These are phyloP conservation scores for Epistrophe eligans DNA, from an alignment of 2,888 invertebrate species.

Conservation along the genomic window DNA sequence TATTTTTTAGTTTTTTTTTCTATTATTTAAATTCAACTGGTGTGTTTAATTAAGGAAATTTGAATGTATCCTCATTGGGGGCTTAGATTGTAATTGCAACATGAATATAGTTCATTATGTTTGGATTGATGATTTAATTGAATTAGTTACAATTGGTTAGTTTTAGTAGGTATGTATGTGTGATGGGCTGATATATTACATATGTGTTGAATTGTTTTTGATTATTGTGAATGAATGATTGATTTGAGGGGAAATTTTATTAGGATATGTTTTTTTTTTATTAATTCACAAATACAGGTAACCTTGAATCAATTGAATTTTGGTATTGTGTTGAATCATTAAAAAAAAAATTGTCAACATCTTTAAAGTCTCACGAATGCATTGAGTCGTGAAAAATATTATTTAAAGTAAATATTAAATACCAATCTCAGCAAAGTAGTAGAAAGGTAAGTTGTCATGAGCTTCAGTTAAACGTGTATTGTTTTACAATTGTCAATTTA, in stretches of 20 bases:
- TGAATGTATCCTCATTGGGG: background rate
- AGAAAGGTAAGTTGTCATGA: too few species aligned
- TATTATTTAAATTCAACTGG: constrained; percentile 16
- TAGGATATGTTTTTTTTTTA: too few species aligned
- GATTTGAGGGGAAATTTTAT: background rate
- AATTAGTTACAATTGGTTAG: constrained; percentile 11
- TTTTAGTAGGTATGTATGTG: background rate
- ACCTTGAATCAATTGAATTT: too few species aligned
- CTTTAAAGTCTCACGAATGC: too few species aligned
- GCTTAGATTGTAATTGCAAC: background rate
- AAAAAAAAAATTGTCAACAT: too few species aligned
- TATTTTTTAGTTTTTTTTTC: background rate
- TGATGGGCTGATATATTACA: background rate
- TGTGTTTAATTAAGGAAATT: constrained; percentile 31
- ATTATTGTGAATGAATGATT: background rate
- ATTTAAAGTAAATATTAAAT: too few species aligned
- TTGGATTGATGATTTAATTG: constrained; percentile 14
- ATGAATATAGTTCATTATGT: constrained; percentile 21
- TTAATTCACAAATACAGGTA: too few species aligned
- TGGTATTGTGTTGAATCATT: too few species aligned
- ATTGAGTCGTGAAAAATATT: too few species aligned
- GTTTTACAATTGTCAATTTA: too few species aligned
- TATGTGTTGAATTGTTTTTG: background rate
- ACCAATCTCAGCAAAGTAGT: too few species aligned
- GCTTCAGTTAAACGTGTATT: too few species aligned